These are phyloP conservation scores for Agrotis puta DNA, from an alignment of 2,888 invertebrate species.

Conservation along the genomic window DNA sequence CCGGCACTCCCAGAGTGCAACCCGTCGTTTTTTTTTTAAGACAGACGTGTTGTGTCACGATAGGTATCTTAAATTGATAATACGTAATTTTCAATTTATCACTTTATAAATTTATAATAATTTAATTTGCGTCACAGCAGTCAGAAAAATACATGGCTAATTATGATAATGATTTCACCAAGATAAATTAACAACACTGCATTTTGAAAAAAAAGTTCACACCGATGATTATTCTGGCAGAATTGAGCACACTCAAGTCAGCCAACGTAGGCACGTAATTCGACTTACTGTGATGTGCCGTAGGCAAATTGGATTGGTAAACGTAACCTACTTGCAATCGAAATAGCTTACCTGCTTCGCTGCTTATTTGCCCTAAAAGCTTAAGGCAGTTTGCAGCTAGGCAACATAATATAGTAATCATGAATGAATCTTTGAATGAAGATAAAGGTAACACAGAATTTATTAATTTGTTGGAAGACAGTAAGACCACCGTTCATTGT, in stretches of 20 bases:
- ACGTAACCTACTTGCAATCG: conserved; percentile 12
- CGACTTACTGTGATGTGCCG: conserved; percentile 11
- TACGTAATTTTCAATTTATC: no score
- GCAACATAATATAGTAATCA: neutral
- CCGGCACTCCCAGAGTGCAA: no score
- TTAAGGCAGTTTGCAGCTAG: neutral
- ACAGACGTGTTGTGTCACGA: no score
- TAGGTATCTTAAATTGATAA: no score
- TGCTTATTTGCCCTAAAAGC: conserved; percentile 14
- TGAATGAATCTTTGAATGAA: no score
- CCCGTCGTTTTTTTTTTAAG: no score
- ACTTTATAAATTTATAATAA: no score
- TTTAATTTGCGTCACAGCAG: no score
- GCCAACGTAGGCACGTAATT: conserved; percentile 5
- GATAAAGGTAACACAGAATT: no score
- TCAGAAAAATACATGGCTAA: no score
- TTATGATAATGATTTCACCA: no score
- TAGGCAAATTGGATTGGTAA: conserved; percentile 35
- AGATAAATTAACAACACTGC: neutral
- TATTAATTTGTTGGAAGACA: neutral
- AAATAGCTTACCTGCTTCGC: conserved; percentile 6
- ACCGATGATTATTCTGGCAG: neutral
- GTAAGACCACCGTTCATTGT: neutral
- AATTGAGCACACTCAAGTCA: conserved; percentile 6
- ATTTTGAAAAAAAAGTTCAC: neutral